Conservation (phyloP, 2,888 invertebrate genomes). For the Zonitis immaculata region DNA sequence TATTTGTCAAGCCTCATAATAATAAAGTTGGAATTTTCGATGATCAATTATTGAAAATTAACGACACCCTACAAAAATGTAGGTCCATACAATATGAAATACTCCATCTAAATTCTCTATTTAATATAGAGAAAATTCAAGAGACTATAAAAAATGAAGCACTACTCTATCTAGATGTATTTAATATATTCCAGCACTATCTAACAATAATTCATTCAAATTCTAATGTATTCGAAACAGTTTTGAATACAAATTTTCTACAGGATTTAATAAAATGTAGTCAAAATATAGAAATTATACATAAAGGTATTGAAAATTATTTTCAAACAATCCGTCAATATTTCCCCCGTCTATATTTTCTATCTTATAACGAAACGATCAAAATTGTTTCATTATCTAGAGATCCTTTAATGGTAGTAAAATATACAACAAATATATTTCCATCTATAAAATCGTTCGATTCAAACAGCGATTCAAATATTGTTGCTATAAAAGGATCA, state of each 20-base stretch:
- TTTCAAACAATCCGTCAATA: conserved; percentile 72
- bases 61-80: conserved; percentile 71
- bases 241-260: conserved; percentile 58
- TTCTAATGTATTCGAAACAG: conserved; percentile 57
- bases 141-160: conserved; percentile 47
- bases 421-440: conserved; percentile 78
- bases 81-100: conserved; percentile 74
- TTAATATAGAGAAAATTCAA: conserved; percentile 72
- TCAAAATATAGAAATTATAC: conserved; percentile 66
- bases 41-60: conserved; percentile 60
- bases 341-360: conserved; percentile 80
- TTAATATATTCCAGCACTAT: conserved; percentile 30
- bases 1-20: conserved; percentile 77
- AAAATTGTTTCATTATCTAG: conserved; percentile 81
- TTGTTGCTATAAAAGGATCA: conserved; percentile 67
- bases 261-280: conserved; percentile 64
- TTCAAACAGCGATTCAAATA: conserved; percentile 61
- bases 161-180: conserved; percentile 35
- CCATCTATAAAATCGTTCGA: conserved; percentile 69
- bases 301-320: conserved; percentile 72
- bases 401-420: conserved; percentile 72
- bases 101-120: conserved; percentile 76
- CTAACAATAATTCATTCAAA: conserved; percentile 50
- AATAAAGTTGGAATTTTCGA: conserved; percentile 63
- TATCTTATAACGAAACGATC: conserved; percentile 82